Evolutionary conservation across 2,888 invertebrate genomes (phyloP).

Genomic region (Stenurella melanura): DNA sequence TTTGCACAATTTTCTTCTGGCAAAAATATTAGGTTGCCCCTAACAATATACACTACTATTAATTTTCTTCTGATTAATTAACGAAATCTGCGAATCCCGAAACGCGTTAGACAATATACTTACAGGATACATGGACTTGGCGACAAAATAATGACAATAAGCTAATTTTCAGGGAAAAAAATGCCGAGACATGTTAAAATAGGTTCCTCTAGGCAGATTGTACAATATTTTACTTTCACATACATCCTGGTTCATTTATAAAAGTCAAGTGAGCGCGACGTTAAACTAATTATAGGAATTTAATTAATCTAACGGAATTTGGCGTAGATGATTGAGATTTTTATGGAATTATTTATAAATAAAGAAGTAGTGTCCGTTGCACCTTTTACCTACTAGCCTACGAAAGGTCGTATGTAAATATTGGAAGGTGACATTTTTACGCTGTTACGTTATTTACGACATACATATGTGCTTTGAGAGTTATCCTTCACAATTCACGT

Average conservation of each 20-base stretch:
- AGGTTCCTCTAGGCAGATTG: background rate
- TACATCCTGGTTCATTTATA: constrained; percentile 9
- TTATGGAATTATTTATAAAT: background rate
- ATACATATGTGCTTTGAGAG: constrained; percentile 42
- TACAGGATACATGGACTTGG: background rate
- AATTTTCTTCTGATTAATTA: too few relatives aligned
- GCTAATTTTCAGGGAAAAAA: background rate
- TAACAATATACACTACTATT: too few relatives aligned
- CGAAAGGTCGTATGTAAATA: constrained; percentile 55
- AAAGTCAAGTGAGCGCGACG: constrained; percentile 1
- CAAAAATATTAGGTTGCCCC: too few relatives aligned
- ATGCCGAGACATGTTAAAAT: background rate
- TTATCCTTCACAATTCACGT: constrained; percentile 49
- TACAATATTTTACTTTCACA: background rate
- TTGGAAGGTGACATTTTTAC: constrained; percentile 52
- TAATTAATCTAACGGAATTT: constrained; percentile 18
- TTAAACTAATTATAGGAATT: constrained; percentile 16
- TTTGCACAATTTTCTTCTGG: too few relatives aligned
- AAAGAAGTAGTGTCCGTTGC: constrained; percentile 8
- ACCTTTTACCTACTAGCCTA: constrained; percentile 53
- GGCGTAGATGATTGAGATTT: constrained; percentile 6
- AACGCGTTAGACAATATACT: background rate
- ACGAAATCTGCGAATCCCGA: background rate
- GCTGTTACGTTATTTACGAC: constrained; percentile 37
- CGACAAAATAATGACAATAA: background rate